These are phyloP conservation scores for Pseudochirops cupreus DNA, from an alignment of 2,797 vertebrate species.

Conservation along the genomic window DNA sequence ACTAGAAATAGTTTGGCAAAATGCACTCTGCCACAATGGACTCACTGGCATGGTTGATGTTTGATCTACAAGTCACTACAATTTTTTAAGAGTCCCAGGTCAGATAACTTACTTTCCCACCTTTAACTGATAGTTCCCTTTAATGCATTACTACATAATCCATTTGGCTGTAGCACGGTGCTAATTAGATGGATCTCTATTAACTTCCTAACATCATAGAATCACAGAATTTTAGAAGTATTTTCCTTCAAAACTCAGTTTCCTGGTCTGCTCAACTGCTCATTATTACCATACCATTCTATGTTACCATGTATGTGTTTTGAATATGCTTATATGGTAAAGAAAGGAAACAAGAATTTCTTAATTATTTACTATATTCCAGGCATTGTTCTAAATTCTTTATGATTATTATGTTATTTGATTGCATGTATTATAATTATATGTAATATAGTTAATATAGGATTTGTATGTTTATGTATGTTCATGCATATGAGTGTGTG, in stretches of 20 bases:
- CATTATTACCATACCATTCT: neutral
- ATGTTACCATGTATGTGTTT: neutral
- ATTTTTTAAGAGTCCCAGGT: constrained; percentile 49
- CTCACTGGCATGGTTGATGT: constrained; percentile 30
- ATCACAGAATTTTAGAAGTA: neutral
- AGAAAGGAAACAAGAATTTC: neutral
- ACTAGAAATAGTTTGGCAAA: constrained; percentile 64
- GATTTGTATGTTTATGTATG: too few species aligned
- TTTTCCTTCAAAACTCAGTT: neutral
- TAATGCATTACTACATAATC: neutral
- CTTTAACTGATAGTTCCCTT: neutral
- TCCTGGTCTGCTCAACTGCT: neutral
- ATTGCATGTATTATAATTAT: too few species aligned
- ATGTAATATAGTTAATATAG: neutral
- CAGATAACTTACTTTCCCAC: neutral
- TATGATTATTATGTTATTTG: neutral
- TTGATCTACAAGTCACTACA: constrained; percentile 6
- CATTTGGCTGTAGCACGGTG: neutral
- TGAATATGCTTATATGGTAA: neutral
- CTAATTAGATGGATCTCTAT: neutral
- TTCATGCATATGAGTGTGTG: too few species aligned
- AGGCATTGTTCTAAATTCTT: neutral
- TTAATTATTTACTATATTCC: too few species aligned
- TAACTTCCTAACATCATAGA: neutral
- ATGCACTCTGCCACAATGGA: constrained; percentile 50